A percentile compares a stretch with the other conserved stretches of the same genome.
These are phyloP conservation scores for Limenitis camilla DNA, from an alignment of 2,888 invertebrate genomes.

Conservation along the genomic window DNA sequence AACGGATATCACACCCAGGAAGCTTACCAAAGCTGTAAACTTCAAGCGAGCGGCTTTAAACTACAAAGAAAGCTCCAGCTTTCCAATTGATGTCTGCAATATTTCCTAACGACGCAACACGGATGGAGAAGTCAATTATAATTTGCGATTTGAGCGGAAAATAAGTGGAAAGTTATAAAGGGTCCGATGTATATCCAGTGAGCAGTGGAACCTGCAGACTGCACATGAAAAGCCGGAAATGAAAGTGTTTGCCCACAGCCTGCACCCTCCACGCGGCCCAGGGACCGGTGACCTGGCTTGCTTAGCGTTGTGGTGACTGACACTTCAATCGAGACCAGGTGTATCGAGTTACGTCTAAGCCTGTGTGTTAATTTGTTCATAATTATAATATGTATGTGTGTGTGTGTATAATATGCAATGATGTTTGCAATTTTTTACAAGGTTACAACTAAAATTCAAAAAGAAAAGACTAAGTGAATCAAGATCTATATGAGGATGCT, in stretches of 20 bases:
- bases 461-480: too few species aligned
- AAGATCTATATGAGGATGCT: too few species aligned
- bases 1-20: neutral
- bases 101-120: neutral
- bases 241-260: slow-evolving; percentile 24
- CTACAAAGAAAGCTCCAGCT: slow-evolving; percentile 8
- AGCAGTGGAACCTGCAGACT: slow-evolving; percentile 15
- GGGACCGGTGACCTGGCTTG: slow-evolving; percentile 10
- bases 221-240: slow-evolving; percentile 20
- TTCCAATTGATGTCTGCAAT: slow-evolving; percentile 6
- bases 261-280: neutral
- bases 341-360: too few species aligned
- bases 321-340: too few species aligned
- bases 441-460: too few species aligned
- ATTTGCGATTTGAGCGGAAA: slow-evolving; percentile 16
- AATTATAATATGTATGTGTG: too few species aligned
- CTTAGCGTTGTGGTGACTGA: slow-evolving; percentile 2
- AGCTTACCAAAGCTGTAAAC: neutral
- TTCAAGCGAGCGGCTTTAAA: neutral
- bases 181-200: slow-evolving; percentile 16
- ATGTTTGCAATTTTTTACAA: too few species aligned
- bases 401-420: too few species aligned
- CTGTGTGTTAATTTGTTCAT: too few species aligned
- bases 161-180: slow-evolving; percentile 10
- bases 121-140: slow-evolving; percentile 7